Evolutionary conservation across 2,888 invertebrate species (phyloP), one percentile per base, ranked within the genome.

Genomic region (Nebria brevicollis): DNA sequence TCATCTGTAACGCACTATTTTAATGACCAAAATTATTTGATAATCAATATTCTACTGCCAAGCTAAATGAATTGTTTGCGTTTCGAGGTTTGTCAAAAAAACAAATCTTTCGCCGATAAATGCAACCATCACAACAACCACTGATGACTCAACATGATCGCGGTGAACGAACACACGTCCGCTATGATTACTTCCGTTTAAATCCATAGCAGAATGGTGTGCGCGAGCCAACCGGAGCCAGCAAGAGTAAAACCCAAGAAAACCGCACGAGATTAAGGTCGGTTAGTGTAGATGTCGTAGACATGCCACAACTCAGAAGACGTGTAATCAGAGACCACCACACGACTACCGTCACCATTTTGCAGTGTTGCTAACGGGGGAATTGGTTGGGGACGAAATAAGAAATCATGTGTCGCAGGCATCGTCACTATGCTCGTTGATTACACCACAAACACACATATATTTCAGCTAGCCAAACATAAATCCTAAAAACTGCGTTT

Each of bases 231-330:
- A 7, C 11, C 8, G 7, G 11, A 54, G 54, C 54, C 54, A 54
- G 13, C 54, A 54, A 54, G 54, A 70, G 70, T 70, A 70, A 70
- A 70, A 70, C 70, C 70, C 70, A 34, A 70, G 70, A 70, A 70
- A 70, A 70, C 70, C 70, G 26, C 70, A 70, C 70, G 70, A 70
- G 70, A 70, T 70, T 70, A 70, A 25, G 70, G 20, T 25, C 70
- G 70, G 70, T 70, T 70, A 70, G 70, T 70, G 26, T 70, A 25
- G 25, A 70, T 70, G 70, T 70, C 70, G 70, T 70, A 70, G 26
- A 70, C 25, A 70, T 25, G 25, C 66, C 15, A 25, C 66, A 15
- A 66, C 11, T 15, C 66, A 66, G 20, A 54, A 8, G 54, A 54
- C 54, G 54, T 54, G 54, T 54, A 54, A 54, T 54, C 54, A 54